Conservation (phyloP, 2,113 vertebrate genomes). For the Tauraco erythrolophus region DNA sequence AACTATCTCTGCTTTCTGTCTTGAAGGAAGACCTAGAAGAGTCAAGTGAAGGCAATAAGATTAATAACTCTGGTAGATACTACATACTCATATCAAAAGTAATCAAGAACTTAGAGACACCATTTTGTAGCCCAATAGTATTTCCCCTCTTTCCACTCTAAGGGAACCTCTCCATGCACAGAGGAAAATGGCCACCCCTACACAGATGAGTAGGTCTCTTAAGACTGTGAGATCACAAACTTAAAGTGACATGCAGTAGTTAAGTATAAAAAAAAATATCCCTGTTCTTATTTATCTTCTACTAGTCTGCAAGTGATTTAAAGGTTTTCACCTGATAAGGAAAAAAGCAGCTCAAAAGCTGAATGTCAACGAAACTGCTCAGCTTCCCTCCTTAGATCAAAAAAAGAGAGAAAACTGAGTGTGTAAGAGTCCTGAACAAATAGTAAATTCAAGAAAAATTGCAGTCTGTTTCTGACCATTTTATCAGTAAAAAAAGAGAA, state of each 20-base stretch:
- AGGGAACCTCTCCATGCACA: not conserved
- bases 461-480: not conserved
- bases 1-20: not conserved
- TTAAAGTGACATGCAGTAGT: not conserved
- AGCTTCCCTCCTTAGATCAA: not conserved
- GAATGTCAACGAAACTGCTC: not conserved
- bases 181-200: not conserved
- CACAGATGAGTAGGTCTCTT: not conserved
- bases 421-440: not conserved
- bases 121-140: not conserved
- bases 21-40: not conserved
- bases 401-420: fast-evolving
- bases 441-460: not conserved
- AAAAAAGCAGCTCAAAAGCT: not conserved
- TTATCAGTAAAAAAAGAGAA: not conserved
- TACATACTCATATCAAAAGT: not conserved
- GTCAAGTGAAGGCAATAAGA: not conserved
- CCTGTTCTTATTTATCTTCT: too few relatives aligned
- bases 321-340: not conserved
- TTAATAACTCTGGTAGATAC: not conserved
- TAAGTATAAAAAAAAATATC: not conserved
- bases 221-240: not conserved
- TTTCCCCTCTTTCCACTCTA: not conserved
- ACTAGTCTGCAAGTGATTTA: not conserved
- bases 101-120: not conserved